Evolutionary conservation across 2,888 invertebrate genomes (phyloP), one percentile per base, ranked within the genome.

Genomic region (Lasioglossum vierecki): DNA sequence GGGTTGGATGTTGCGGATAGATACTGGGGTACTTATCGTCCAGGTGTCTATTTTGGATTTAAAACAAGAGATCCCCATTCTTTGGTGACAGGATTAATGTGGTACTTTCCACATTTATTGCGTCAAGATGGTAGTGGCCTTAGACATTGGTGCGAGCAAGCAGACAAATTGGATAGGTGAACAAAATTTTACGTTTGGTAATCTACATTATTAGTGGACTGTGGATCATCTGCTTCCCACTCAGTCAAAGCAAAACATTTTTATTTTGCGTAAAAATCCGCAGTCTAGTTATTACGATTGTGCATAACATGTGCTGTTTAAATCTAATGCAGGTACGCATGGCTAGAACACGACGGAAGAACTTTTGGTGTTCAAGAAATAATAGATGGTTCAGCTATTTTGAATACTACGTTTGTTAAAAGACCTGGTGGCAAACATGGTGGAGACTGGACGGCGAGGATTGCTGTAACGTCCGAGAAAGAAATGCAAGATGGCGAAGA

Each of bases 1-100:
- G 98, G 97, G 0, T 93, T 98, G 66, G 96, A 97, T 75, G 96
- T 97, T 4, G 97, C 97, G 0, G 97, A 98, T 18, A 96, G 97
- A 68, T 98, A 97, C 95, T 99, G 99, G 99, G 99, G 99, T 13
- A 97, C 98, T 0, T 99, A 99, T 94, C 95, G 99, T 41, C 97
- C 99, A 0, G 98, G 98, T 0, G 96, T 97, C 3, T 99, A 99
- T 95, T 97, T 99, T 94, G 99, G 99, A 0, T 95, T 99, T 94
- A 98, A 99, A 95, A 98, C 98, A 0, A 96, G 99, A 79, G 98
- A 98, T 94, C 98, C 98, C 0, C 96, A 97, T 79, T 99, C 99
- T 0, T 96, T 99, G 0, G 97, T 99, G 0, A 97, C 98, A 92
- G 99, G 99, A 0, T 95, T 99, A 39, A 99, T 99, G 99, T 99